phyloP scores from a whole-genome alignment of 2,888 invertebrate genomes.

The Xestia rhomboidea region DNA sequence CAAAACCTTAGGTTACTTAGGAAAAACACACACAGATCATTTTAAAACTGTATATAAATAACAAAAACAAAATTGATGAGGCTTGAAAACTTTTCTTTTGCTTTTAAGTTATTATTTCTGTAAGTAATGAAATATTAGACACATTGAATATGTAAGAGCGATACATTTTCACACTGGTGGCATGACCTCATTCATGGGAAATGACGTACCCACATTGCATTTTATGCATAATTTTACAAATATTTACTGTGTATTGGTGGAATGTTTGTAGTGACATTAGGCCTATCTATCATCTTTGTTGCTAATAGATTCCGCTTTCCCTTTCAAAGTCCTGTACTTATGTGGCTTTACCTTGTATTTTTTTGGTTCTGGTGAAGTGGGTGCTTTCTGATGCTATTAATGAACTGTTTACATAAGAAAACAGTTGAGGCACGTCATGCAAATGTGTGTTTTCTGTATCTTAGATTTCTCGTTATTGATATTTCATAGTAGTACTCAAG shows the following conservation, averaged over 20 bases:
- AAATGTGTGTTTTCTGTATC: neutral
- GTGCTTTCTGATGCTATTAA: neutral
- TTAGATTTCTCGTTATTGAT: neutral
- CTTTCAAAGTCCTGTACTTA: neutral
- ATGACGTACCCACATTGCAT: slow-evolving; percentile 45
- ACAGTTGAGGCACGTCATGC: neutral
- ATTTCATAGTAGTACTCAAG: no score
- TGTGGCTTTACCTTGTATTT: neutral
- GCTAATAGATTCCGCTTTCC: slow-evolving; percentile 21
- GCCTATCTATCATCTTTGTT: slow-evolving; percentile 10
- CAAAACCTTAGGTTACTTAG: neutral
- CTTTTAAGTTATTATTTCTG: neutral
- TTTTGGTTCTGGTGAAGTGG: fast-evolving
- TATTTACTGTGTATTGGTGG: neutral
- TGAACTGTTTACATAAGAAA: neutral
- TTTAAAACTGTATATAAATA: neutral
- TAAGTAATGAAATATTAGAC: neutral
- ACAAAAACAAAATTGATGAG: neutral
- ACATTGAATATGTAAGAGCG: slow-evolving; percentile 17
- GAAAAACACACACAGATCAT: neutral
- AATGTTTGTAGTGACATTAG: slow-evolving; percentile 13
- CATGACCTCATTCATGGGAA: slow-evolving; percentile 38
- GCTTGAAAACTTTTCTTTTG: neutral
- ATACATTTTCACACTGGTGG: neutral
- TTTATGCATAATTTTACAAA: slow-evolving; percentile 32